phyloP scores from a whole-genome alignment of 2,888 invertebrate species.

The Oscheius sp. region DNA sequence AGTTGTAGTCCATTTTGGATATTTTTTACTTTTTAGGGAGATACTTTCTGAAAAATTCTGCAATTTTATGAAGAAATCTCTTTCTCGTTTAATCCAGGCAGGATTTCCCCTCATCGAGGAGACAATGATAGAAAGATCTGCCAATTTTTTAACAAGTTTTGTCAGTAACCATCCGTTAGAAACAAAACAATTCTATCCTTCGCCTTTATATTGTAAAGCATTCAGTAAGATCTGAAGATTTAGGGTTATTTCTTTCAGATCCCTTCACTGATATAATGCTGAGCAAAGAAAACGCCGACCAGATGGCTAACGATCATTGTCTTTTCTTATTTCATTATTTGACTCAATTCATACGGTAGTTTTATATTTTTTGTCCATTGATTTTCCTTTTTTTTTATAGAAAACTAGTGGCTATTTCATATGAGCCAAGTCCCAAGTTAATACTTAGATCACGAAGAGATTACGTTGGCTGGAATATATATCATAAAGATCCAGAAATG shows the following conservation, averaged over 20 bases:
- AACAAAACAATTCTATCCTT: background rate
- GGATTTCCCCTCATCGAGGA: background rate
- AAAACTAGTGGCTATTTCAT: background rate
- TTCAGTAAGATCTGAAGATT: background rate
- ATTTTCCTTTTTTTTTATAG: background rate
- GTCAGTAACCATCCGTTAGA: background rate
- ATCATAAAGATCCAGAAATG: background rate
- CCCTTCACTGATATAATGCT: background rate
- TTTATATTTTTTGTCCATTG: background rate
- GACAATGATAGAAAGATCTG: background rate
- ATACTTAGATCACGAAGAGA: background rate
- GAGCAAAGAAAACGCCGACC: background rate
- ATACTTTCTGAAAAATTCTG: background rate
- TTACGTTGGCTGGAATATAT: background rate
- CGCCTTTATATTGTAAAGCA: background rate
- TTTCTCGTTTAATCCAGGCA: background rate
- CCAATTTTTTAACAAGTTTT: background rate
- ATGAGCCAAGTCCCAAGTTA: background rate
- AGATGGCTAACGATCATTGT: background rate
- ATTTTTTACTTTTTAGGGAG: conserved; percentile 3
- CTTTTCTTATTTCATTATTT: background rate
- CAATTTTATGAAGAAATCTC: background rate
- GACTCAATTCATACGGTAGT: background rate
- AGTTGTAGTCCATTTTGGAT: background rate
- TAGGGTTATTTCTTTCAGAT: background rate